Conservation (phyloP, 2,797 vertebrate species). For the Rhinophrynus dorsalis region DNA sequence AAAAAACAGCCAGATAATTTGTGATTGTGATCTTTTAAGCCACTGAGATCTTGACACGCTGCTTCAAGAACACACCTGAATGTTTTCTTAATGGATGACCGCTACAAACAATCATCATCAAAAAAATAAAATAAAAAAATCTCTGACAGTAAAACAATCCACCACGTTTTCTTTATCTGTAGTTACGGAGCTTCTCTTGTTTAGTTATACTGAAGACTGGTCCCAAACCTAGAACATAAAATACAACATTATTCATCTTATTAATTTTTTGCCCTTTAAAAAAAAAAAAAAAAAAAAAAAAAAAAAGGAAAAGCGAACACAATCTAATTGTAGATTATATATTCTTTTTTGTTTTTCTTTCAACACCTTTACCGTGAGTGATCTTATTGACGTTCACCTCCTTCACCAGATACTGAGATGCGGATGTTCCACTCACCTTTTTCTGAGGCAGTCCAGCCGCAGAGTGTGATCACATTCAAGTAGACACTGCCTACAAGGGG, state of each 20-base stretch:
- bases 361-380: too few species aligned
- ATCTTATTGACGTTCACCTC: too few species aligned
- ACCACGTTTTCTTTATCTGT: conserved; percentile 4
- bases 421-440: too few species aligned
- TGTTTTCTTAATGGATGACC: conserved; percentile 7
- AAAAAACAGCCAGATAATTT: not conserved
- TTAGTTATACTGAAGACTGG: conserved; percentile 91
- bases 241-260: too few species aligned
- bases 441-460: too few species aligned
- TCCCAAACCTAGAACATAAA: conserved; percentile 96
- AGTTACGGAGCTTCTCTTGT: not conserved
- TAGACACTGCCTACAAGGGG: too few species aligned
- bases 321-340: not conserved
- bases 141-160: conserved; percentile 22
- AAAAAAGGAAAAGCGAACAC: too few species aligned
- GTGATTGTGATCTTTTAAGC: not conserved
- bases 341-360: too few species aligned
- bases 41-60: conserved; percentile 4
- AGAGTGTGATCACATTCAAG: too few species aligned
- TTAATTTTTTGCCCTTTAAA: too few species aligned
- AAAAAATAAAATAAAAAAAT: conserved; percentile 29
- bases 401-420: too few species aligned
- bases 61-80: conserved; percentile 19
- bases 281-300: conserved; percentile 25
- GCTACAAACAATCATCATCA: conserved; percentile 40